These are phyloP conservation scores for Melierax canorus DNA, from an alignment of 2,113 vertebrate species.

Conservation along the genomic window DNA sequence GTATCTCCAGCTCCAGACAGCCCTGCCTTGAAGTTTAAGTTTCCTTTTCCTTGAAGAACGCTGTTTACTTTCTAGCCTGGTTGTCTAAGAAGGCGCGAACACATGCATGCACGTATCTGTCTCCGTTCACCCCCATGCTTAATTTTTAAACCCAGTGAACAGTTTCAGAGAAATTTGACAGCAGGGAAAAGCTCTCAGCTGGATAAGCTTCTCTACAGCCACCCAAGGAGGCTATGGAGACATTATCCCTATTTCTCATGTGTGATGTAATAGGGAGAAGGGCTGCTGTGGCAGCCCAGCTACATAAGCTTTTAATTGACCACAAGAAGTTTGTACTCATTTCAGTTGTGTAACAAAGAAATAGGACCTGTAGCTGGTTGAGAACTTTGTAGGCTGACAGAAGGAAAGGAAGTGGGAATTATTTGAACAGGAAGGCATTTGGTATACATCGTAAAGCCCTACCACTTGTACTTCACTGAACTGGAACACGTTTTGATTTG, in stretches of 20 bases:
- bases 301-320: neutral
- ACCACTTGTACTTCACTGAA: neutral
- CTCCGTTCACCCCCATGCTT: neutral
- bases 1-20: neutral
- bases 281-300: neutral
- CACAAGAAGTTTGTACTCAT: neutral
- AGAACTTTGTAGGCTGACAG: neutral
- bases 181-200: neutral
- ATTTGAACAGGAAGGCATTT: neutral
- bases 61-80: neutral
- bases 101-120: accelerated
- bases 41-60: neutral
- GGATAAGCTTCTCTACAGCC: neutral
- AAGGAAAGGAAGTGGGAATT: neutral
- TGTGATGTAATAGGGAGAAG: neutral
- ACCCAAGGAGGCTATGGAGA: neutral
- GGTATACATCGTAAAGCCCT: neutral
- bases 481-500: neutral
- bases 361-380: neutral
- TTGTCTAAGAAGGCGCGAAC: neutral
- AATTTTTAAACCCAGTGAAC: neutral
- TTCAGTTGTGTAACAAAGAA: neutral
- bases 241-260: neutral
- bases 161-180: neutral
- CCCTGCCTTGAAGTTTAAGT: neutral